Base-by-base conservation (phyloP, 2,888 invertebrate genomes). In the Onchidella celtica region DNA sequence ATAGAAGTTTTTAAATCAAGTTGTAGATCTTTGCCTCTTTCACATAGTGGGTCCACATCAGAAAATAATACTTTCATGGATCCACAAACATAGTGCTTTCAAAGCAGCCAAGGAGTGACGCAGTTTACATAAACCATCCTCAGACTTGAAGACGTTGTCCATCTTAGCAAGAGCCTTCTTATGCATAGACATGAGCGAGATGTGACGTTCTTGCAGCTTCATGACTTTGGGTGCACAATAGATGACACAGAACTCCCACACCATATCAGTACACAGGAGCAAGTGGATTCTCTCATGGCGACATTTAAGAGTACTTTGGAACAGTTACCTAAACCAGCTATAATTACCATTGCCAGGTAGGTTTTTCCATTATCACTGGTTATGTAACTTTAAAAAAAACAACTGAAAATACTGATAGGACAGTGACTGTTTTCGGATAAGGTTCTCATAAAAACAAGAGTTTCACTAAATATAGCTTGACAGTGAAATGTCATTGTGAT, bases 201-300 rank as follows among this genome's bases (percentile, higher is more conserved):
- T 0, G 32, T 80, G 17, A 80, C 80, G 9, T 74, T 74, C 36
- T 27, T 61, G 1, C 57, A 68, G 57, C 27, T 80, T 1, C 74
- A 74, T 47, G 36, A 80, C 59, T 80, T 96, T 55, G 98, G 98
- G 3, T 97, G 97, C 91, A 98, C 98, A 0, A 95, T 96, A 84
- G 97, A 98, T 91, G 96, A 96, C 6, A 90, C 90, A 24, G 97
- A 96, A 32, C 93, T 98, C 77, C 98, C 98, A 0, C 96, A 97
- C 93, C 97, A 98, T 91, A 95, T 97, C 32, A 96, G 97, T 85
- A 94, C 95, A 0, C 93, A 94, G 21, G 94, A 95, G 66, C 96
- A 97, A 92, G 95, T 98, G 73, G 93, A 94, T 27, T 79, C 84
- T n/a, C 94, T 96, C 92, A 94, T 97, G 84, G 93, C 94, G 21